Base-by-base conservation (phyloP, 2,113 vertebrate genomes). In the Reinhardtius hippoglossoides region DNA sequence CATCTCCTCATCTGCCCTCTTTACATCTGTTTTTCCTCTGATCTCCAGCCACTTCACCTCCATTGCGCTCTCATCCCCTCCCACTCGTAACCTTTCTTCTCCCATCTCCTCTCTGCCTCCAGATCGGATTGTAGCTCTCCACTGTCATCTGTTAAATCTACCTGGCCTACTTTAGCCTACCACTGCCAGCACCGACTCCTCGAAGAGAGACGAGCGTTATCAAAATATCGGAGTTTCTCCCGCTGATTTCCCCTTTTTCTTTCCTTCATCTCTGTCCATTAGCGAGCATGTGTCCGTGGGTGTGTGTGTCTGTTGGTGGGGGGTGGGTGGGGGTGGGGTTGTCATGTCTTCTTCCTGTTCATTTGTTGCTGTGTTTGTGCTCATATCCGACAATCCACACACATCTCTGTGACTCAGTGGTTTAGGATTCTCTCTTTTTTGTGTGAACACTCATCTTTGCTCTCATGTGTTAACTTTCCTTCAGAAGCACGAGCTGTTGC, bases 401-500 rank as follows among this genome's bases (percentile, higher is more conserved):
- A 40, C 31, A 62, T 46, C 44, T 31, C 27, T 54, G 52, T 7
- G 50, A 18, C 44, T 31, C 27, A 46, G 46, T 7, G 50, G n/a
- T 26, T 61, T 7, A 55, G 52, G 26, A 50, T 55, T 14, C 52
- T 54, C 10, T n/a, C 54, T n/a, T 3, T n/a, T 3, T 37, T 40
- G 35, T 26, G 24, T 37, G 21, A 46, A 23, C 48, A 21, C 44
- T 72, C 3, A 1, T 61, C 48, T 57, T 60, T 5, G 13, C 27
- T 68, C 42, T 71, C 21, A 13, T 37, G 23, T 55, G 16, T 83
- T 61, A 14, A 4, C 48, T 76, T 58, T 71, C 73, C 69, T 88
- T 63, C 90, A 99, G 98, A 98, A 96, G 82, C 95, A 98, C 20
- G 91, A 96, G 54, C 67, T 96, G 58, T 74, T 99, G 78, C 92